Base-by-base conservation (phyloP, 2,888 invertebrate genomes). In the Drosophila kanekoi region DNA sequence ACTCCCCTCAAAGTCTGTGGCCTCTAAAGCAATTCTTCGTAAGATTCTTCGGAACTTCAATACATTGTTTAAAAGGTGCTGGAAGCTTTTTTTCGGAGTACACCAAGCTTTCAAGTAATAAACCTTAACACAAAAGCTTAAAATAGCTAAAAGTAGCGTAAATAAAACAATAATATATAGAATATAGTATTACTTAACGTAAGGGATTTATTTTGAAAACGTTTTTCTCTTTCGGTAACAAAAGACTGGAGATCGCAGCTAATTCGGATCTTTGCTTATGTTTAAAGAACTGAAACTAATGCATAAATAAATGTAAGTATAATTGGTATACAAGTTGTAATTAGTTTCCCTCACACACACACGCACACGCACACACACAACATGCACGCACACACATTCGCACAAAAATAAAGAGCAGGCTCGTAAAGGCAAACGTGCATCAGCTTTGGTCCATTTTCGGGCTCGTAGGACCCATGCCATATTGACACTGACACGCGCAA, bases 221-320 rank as follows among this genome's bases (percentile, higher is more conserved):
- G 9, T 54, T 8, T 28, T 28, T 73, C 40, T 49, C 45, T 74
- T 73, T 28, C 41, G 52, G 20, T 73, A 73, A 63, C 66, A 73
- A 73, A 72, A 67, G 62, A 66, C 43, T 59, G 63, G 51, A 65
- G 64, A 72, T 65, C 61, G 63, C 69, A 64, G 45, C 43, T 45
- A 62, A 56, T 57, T 74, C 13, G 60, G 56, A 64, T 75, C 60
- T 60, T 63, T 57, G 44, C 62, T 78, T 68, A 48, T 32, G 20
- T 49, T 38, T 64, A 64, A 49, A 51, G 52, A 62, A 66, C 52
- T 38, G 28, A 81, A 60, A 45, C 68, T 52, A 49, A 71, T 67
- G 62, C 54, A 66, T 72, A 81, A 72, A 84, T 80, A 81, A 56
- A 44, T 74, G 49, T 85, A 63, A 56, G 32, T 67, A 45, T 61